Evolutionary conservation across 2,888 invertebrate genomes (phyloP).

Genomic region (Pachydiplax longipennis): DNA sequence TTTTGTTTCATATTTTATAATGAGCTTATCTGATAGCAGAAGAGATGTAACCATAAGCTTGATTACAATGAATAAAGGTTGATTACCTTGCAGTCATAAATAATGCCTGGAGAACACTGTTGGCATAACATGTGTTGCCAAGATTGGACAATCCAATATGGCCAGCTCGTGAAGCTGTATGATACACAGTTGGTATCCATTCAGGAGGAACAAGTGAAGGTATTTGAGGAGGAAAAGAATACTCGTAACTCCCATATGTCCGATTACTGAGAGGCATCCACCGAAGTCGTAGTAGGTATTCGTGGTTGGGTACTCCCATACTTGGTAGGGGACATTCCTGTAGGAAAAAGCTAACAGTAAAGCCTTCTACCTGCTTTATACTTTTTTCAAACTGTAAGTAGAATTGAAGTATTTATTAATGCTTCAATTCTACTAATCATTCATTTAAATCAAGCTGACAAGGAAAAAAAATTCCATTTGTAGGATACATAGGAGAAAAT

Average conservation of each 20-base stretch:
- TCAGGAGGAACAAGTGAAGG: slow-evolving; percentile 49
- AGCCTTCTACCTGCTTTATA: too few relatives aligned
- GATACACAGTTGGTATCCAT: slow-evolving; percentile 54
- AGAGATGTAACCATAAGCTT: slow-evolving; percentile 45
- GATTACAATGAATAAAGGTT: neutral
- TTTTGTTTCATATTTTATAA: neutral
- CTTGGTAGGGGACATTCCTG: slow-evolving; percentile 15
- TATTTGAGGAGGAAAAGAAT: neutral
- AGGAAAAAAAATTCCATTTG: too few relatives aligned
- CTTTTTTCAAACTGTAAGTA: too few relatives aligned
- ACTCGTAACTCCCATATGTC: neutral
- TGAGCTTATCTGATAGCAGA: neutral
- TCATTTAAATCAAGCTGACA: too few relatives aligned
- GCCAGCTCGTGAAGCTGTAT: slow-evolving; percentile 55
- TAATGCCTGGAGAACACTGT: slow-evolving; percentile 84
- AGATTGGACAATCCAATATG: slow-evolving; percentile 82
- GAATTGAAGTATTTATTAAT: too few relatives aligned
- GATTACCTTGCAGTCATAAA: slow-evolving; percentile 75
- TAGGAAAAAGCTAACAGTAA: neutral
- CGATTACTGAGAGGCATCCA: slow-evolving; percentile 10
- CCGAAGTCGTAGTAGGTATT: slow-evolving; percentile 1
- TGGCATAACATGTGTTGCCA: slow-evolving; percentile 91
- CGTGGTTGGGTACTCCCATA: slow-evolving; percentile 20
- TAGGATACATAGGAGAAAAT: neutral
- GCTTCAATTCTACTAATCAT: too few relatives aligned